Percentiles rank a stretch among this genome's conserved stretches.
Evolutionary conservation across 2,797 vertebrate genomes (phyloP).

Genomic region (Pangasius sanitwongsei): DNA sequence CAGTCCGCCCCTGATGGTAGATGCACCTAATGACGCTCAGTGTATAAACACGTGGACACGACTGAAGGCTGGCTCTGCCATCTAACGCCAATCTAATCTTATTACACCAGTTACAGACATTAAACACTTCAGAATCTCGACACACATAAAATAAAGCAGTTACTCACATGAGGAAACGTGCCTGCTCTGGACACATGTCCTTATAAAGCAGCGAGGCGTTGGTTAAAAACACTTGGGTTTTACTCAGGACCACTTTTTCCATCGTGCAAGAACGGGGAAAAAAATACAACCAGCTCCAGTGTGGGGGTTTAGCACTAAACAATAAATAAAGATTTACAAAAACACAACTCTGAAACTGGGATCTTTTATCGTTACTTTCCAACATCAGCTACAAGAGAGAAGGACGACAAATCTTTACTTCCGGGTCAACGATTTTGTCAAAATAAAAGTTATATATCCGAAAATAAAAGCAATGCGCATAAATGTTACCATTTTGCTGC

Average conservation of each 20-base stretch:
- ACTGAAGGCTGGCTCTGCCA: conserved; percentile 49
- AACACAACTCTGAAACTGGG: not conserved
- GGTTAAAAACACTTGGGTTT: conserved; percentile 54
- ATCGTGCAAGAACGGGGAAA: not conserved
- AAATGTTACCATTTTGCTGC: too few relatives aligned
- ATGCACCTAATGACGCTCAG: not conserved
- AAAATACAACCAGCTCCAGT: too few relatives aligned
- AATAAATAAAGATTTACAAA: too few relatives aligned
- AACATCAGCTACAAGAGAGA: not conserved
- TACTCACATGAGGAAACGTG: conserved; percentile 76
- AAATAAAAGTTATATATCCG: not conserved
- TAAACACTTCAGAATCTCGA: not conserved
- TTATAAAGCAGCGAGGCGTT: conserved; percentile 70
- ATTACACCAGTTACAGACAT: conserved; percentile 56
- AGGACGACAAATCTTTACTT: not conserved
- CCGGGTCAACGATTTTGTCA: not conserved
- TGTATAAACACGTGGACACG: not conserved
- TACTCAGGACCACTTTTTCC: not conserved
- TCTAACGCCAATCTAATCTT: conserved; percentile 56
- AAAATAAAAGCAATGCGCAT: not conserved
- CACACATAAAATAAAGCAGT: not conserved
- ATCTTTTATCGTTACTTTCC: not conserved
- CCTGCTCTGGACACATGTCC: conserved; percentile 72
- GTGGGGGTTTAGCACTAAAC: not conserved
- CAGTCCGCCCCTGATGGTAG: not conserved